phyloP scores from a whole-genome alignment of 2,113 vertebrate species.

The Fregata magnificens region DNA sequence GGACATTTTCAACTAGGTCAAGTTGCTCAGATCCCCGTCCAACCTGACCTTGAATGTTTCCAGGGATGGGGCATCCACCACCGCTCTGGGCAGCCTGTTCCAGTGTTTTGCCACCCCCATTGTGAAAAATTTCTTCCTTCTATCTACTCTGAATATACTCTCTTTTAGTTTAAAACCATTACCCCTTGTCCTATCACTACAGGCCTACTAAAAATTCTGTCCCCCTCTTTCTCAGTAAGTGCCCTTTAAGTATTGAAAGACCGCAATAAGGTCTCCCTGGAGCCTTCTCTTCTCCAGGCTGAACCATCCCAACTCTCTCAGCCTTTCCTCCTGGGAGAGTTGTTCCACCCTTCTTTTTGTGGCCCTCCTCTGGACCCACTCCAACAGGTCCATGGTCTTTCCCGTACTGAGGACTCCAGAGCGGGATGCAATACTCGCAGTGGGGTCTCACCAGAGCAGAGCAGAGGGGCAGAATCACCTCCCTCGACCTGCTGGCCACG shows the following conservation, averaged over 20 bases:
- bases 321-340: accelerated
- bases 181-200: accelerated
- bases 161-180: background rate
- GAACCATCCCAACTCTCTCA: background rate
- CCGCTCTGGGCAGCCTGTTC: background rate
- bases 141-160: background rate
- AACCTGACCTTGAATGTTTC: background rate
- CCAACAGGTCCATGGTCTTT: too few species aligned
- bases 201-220: background rate
- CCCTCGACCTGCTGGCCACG: background rate
- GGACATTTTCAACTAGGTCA: background rate
- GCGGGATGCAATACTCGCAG: accelerated
- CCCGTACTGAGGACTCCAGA: accelerated
- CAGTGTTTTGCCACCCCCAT: background rate
- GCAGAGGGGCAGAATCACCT: background rate
- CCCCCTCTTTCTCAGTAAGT: background rate
- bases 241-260: background rate
- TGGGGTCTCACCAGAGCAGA: background rate
- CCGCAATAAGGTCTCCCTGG: accelerated
- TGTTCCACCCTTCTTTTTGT: background rate
- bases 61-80: background rate
- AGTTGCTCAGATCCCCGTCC: background rate
- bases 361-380: accelerated
- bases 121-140: background rate
- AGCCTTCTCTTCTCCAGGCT: background rate